Base-by-base conservation (phyloP, 1,140 invertebrate species). In the Saccostrea glomerata region DNA sequence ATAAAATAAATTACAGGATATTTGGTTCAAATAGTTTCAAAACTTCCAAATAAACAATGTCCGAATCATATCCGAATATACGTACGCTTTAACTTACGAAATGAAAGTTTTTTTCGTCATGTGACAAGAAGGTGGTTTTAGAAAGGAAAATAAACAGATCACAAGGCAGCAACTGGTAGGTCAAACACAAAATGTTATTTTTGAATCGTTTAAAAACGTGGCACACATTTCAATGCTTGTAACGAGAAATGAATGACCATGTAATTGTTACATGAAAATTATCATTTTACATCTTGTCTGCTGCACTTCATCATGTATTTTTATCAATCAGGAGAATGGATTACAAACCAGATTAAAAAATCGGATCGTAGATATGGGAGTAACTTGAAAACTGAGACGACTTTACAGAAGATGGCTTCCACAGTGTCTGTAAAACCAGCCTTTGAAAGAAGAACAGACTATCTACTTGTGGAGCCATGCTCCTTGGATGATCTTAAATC, bases 381-480 rank as follows among this genome's bases (percentile, higher is more conserved):
- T 77, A 77, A 77, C 70, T 15, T 77, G 15, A 30, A 25, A 77
- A 36, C 70, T 20, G 58, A n/a, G n/a, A 63, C 5, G 17, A 63
- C 25, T 77, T 25, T 25, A 13, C 7, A 36, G 15, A 77, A 30
- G 23, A 77, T 30, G 70, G 23, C 70, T 12, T 25, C 13, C 54
- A 55, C 6, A 56, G 82, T 11, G 7, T 20, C 47, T 7, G 47
- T 47, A 13, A 17, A 56, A 23, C 30, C 20, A 30, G 56, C 20
- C 2, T n/a, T 56, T 20, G 85, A 23, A 23, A 83, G 85, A 40
- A 87, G 86, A 82, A 85, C 89, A 86, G 56, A 85, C n/a, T 85
- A 91, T 54, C 84, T 93, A 12, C 88, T 93, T 23, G 89, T 90
- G 70, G 92, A 93, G 86, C 86, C 92, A 15, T 88, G 89, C 20